Base-by-base conservation (phyloP, 1,140 invertebrate genomes). In the Ips typographus region DNA sequence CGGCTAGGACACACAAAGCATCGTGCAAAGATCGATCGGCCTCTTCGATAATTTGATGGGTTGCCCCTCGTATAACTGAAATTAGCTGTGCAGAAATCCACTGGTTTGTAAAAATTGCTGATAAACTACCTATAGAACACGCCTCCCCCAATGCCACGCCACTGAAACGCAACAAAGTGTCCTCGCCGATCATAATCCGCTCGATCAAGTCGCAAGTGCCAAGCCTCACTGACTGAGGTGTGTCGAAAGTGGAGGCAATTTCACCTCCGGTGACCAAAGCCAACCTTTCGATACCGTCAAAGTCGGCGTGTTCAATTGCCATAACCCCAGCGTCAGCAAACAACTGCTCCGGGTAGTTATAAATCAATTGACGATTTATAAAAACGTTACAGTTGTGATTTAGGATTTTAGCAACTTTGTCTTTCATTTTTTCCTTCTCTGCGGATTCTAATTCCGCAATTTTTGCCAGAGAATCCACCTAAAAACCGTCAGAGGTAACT, bases 301-400 rank as follows among this genome's bases (percentile, higher is more conserved):
- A 99, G 81, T 99, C 98, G 5, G 98, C 98, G 83, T 99, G 98
- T 80, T 99, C 98, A 79, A 99, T 99, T 0, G 98, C 96, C 98
- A 99, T 99, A 1, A 99, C 88, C 67, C 94, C 93, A 70, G 94
- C 93, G 87, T 99, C 98, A 60, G 98, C 95, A 83, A 99, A 99
- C 62, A 99, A 82, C 83, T 99, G 98, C 81, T 99, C 98, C 1
- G 98, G 98, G 80, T 99, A 99, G 82, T 99, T 99, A 84, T 99
- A 99, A 79, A 99, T 99, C 56, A 99, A 83, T 83, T 99, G 98
- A 75, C 95, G 91, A 82, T 99, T 99, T 76, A 99, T 98, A 77
- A 99, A 99, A 0, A 99, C 98, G 83, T 98, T 99, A 81, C 93
- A 94, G 67, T 95, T 93, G 81, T 99, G 96, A 73, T 91, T 91